Base-by-base conservation (phyloP, 2,113 vertebrate genomes). In the Phrynocephalus versicolor region DNA sequence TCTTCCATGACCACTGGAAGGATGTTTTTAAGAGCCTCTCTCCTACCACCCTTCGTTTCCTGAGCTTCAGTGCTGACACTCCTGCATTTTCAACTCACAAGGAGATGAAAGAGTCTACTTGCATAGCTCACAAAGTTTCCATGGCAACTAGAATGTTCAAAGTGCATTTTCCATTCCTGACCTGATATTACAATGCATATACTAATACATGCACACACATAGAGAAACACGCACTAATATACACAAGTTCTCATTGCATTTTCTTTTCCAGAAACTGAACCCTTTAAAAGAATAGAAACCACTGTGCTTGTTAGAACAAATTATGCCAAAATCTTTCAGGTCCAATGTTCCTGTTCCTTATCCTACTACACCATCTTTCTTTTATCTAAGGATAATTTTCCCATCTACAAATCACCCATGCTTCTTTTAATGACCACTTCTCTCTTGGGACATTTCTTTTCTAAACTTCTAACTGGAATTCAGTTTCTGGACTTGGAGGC, bases 71-170 rank as follows among this genome's bases (percentile, higher is more conserved):
- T 73, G 58, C 84, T 89, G 73, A 84, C 92, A 80, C 45, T 79
- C 76, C 85, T 81, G 39, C 62, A 85, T 72, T 83, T 84, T 82
- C 55, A 25, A 35, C 82, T 80, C 89, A 85, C 87, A 93, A 93
- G 83, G 7, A 15, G 73, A 70, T 90, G 72, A 93, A 89, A 23
- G 90, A 94, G 88, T 85, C 92, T 90, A 89, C 91, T 91, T 94
- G 92, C 88, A 89, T 89, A 94, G 88, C 93, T 92, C 90, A 89
- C 91, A 88, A 85, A 55, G 92, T 95, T 95, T 88, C 51, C 91
- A 93, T 91, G 88, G 92, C 87, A 94, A 95, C 94, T n/a, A 70
- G 88, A 86, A 93, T 93, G 88, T 92, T 90, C 84, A 95, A 94
- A 92, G 92, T 94, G 90, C 75, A 80, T 86, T 88, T 89, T 90